Evolutionary conservation across 2,888 invertebrate genomes (phyloP).

Genomic region (Marronus borbonicus): DNA sequence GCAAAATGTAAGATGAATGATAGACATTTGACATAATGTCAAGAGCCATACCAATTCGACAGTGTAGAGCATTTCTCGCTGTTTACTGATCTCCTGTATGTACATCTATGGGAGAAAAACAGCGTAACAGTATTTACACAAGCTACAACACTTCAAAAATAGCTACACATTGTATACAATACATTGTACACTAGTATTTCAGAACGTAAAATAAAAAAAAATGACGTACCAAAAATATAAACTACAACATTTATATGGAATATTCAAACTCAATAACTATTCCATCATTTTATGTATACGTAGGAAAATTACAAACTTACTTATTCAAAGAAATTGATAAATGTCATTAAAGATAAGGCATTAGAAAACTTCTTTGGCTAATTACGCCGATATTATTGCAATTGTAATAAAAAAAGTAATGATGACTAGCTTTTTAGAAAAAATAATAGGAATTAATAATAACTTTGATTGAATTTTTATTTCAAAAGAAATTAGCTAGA

Average conservation of each 20-base stretch:
- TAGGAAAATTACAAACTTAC: too few species aligned
- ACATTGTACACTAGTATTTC: slow-evolving; percentile 56
- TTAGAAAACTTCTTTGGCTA: too few species aligned
- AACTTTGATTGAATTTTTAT: too few species aligned
- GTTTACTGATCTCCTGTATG: slow-evolving; percentile 92
- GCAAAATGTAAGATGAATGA: slow-evolving; percentile 54
- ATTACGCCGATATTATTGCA: too few species aligned
- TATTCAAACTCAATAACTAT: slow-evolving; percentile 35
- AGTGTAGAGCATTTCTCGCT: slow-evolving; percentile 87
- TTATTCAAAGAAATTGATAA: too few species aligned
- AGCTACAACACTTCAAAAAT: slow-evolving; percentile 58
- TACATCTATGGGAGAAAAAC: slow-evolving; percentile 80
- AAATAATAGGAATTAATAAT: too few species aligned
- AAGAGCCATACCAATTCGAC: slow-evolving; percentile 84
- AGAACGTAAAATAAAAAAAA: slow-evolving; percentile 48
- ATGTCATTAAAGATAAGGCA: too few species aligned
- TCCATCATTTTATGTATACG: slow-evolving; percentile 39
- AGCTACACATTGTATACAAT: slow-evolving; percentile 56
- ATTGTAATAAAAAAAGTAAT: too few species aligned
- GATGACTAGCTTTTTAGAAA: too few species aligned
- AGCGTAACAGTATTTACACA: slow-evolving; percentile 69
- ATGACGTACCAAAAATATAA: slow-evolving; percentile 50
- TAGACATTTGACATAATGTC: slow-evolving; percentile 56
- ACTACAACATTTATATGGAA: slow-evolving; percentile 47
- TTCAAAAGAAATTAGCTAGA: too few species aligned